Evolutionary conservation across 2,888 invertebrate species (phyloP).

Genomic region (Eupithecia vulgata): DNA sequence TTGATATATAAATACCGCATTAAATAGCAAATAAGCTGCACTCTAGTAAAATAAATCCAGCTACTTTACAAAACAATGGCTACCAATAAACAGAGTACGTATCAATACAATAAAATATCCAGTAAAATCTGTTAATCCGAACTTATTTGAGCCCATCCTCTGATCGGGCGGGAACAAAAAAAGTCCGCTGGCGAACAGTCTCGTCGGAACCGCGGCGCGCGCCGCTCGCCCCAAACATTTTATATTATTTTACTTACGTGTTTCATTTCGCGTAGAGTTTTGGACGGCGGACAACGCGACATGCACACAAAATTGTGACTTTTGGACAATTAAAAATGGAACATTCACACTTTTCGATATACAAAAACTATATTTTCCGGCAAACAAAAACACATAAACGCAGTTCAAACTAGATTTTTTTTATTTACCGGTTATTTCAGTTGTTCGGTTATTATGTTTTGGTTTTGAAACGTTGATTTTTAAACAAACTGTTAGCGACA

Average conservation of each 20-base stretch:
- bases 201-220: conserved; percentile 74
- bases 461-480: conserved; percentile 71
- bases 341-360: conserved; percentile 61
- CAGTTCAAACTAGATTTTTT: conserved; percentile 79
- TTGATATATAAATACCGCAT: neutral
- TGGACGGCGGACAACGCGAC: conserved; percentile 78
- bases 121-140: conserved; percentile 62
- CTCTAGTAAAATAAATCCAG: conserved; percentile 15
- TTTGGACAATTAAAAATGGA: conserved; percentile 71
- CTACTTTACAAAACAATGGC: conserved; percentile 30
- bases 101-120: conserved; percentile 35
- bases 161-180: conserved; percentile 76
- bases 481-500: conserved; percentile 70
- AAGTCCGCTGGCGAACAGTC: conserved; percentile 67
- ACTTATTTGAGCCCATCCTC: conserved; percentile 75
- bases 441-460: conserved; percentile 60
- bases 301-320: conserved; percentile 80
- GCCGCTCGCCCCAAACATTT: conserved; percentile 77
- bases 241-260: conserved; percentile 81
- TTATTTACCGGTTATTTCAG: conserved; percentile 46
- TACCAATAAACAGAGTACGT: conserved; percentile 26
- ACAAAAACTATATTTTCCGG: conserved; percentile 67
- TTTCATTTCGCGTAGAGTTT: conserved; percentile 83
- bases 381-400: conserved; percentile 66
- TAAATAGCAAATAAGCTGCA: conserved; percentile 1